Evolutionary conservation across 2,113 vertebrate genomes (phyloP).

Genomic region (Nycticryphes semicollaris): DNA sequence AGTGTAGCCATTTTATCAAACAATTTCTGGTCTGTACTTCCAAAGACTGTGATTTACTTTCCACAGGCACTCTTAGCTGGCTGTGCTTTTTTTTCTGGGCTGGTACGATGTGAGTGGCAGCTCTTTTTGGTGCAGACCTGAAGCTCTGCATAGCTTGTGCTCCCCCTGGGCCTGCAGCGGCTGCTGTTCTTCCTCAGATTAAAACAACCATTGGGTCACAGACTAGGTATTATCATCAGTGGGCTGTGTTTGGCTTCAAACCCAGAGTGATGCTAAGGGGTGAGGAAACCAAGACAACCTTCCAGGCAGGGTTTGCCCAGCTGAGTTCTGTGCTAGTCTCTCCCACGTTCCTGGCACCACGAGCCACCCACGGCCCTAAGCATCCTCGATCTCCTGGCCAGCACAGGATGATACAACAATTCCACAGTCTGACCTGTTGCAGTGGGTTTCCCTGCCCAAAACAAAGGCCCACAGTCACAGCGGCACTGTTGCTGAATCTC

Average conservation of each 20-base stretch:
- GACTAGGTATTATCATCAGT: not conserved
- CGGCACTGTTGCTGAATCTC: not conserved
- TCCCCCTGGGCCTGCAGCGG: not conserved
- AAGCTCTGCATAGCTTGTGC: not conserved
- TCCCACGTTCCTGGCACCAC: rapidly evolving
- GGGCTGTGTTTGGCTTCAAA: not conserved
- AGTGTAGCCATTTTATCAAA: not conserved
- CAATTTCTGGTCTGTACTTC: not conserved
- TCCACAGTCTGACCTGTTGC: not conserved
- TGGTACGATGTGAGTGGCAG: not conserved
- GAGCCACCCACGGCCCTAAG: not conserved
- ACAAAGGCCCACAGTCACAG: rapidly evolving
- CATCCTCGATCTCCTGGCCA: not conserved
- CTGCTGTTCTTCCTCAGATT: not conserved
- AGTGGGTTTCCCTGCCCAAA: not conserved
- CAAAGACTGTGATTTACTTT: not conserved
- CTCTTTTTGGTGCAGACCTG: not conserved
- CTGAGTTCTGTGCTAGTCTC: not conserved
- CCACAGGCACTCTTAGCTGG: not conserved
- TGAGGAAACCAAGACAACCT: not conserved
- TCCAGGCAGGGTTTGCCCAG: not conserved
- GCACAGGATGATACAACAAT: rapidly evolving
- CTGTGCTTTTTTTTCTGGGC: not conserved
- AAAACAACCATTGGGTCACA: not conserved
- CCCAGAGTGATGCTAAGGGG: not conserved